These are phyloP conservation scores for Bergia puertoricense DNA, from an alignment of 92 coral and sea anemone genomes.

Conservation along the genomic window DNA sequence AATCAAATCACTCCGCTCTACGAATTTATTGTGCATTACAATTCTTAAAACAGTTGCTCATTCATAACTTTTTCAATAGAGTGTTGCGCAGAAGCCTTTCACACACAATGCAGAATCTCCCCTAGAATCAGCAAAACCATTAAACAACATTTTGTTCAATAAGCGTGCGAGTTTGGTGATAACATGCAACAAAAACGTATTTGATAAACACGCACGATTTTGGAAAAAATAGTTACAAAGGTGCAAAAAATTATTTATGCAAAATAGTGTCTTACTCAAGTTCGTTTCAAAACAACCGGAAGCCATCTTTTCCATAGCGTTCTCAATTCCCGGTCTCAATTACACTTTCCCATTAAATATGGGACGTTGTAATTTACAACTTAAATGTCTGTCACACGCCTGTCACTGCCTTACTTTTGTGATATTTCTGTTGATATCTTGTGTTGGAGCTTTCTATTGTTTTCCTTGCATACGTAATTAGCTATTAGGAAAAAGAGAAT, in stretches of 20 bases:
- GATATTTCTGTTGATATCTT: background rate
- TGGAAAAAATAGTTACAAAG: background rate
- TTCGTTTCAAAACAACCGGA: background rate
- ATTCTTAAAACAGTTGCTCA: background rate
- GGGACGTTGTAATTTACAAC: background rate
- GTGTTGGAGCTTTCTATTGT: background rate
- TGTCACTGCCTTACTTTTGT: background rate
- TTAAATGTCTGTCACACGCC: background rate
- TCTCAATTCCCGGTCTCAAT: background rate
- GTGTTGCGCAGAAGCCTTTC: background rate
- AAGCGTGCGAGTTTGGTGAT: constrained; percentile 13
- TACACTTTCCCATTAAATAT: background rate
- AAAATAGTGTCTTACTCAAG: background rate
- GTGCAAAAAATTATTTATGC: constrained; percentile 30
- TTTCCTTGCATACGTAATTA: constrained; percentile 37
- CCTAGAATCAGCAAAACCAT: background rate
- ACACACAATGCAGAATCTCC: background rate
- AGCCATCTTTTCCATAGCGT: background rate
- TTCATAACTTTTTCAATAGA: background rate
- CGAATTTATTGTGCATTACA: background rate
- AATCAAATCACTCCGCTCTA: background rate
- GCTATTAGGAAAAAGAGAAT: constrained; percentile 13
- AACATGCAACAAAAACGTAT: constrained; percentile 17
- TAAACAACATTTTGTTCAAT: background rate
- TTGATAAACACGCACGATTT: constrained; percentile 12